phyloP scores from a whole-genome alignment of 2,113 vertebrate species.

The Tringa solitaria region DNA sequence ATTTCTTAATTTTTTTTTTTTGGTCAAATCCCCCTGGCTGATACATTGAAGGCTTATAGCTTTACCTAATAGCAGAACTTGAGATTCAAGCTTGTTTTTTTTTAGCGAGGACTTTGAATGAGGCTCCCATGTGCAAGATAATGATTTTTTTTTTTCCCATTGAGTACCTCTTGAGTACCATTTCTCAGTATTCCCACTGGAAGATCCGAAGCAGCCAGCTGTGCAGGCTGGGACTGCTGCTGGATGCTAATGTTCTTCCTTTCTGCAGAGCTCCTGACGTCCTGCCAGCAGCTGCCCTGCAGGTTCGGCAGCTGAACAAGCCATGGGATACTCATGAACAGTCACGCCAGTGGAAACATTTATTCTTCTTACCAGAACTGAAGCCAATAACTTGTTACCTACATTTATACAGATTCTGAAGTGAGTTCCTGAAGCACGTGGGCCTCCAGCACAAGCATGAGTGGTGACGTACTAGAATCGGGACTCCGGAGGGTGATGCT shows the following conservation, averaged over 20 bases:
- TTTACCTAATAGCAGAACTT: not conserved
- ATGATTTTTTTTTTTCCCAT: not conserved
- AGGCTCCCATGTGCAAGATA: not conserved
- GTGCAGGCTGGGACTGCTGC: not conserved
- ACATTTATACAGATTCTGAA: not conserved
- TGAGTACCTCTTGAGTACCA: not conserved
- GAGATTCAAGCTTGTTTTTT: not conserved
- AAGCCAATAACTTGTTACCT: not conserved
- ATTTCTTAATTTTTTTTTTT: not conserved
- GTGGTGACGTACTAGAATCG: not conserved
- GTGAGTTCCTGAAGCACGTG: not conserved
- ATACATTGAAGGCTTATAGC: not conserved
- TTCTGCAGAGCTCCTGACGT: not conserved
- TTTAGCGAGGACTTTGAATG: not conserved
- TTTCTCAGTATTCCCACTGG: not conserved
- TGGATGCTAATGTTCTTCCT: not conserved
- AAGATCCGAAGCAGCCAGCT: not conserved
- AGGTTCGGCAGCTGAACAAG: not conserved
- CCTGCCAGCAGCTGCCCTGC: not conserved
- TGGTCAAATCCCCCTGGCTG: not conserved
- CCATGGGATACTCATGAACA: not conserved
- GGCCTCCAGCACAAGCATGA: accelerated
- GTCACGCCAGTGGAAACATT: not conserved
- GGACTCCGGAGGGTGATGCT: not conserved
- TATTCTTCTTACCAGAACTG: not conserved